A percentile compares a stretch with the other conserved stretches of the same genome.
These are phyloP conservation scores for Lithobates pipiens DNA, from an alignment of 2,797 vertebrate genomes.

Conservation along the genomic window DNA sequence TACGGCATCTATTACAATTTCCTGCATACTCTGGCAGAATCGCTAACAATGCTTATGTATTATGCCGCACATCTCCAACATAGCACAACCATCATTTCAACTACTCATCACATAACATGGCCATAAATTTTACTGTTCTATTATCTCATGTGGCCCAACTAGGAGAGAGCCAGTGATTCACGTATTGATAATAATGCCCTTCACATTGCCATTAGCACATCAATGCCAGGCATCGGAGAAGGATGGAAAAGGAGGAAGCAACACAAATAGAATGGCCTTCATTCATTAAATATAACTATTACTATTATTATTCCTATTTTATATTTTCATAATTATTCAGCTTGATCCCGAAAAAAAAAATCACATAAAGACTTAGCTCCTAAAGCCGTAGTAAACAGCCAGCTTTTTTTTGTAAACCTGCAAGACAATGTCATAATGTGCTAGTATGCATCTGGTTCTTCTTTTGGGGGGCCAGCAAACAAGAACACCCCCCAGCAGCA, in stretches of 20 bases:
- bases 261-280: neutral
- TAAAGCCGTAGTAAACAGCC: no score
- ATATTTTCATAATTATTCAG: no score
- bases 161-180: constrained; percentile 5
- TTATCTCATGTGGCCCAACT: constrained; percentile 12
- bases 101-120: constrained; percentile 19
- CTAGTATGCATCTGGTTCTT: no score
- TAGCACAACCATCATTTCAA: constrained; percentile 27
- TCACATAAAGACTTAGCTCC: no score
- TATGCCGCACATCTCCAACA: constrained; percentile 22
- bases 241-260: neutral
- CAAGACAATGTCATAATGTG: no score
- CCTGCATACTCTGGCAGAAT: constrained; percentile 32
- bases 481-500: no score
- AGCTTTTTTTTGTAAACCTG: no score
- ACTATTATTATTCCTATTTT: no score
- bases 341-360: no score
- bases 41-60: constrained; percentile 27
- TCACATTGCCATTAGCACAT: constrained; percentile 13
- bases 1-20: constrained; percentile 42
- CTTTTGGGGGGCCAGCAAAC: no score
- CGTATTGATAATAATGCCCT: constrained; percentile 26
- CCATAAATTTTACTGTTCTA: constrained; percentile 32
- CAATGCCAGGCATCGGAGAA: neutral
- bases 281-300: no score